Base-by-base conservation (phyloP, 2,113 vertebrate species). In the Alligator mississippiensis region DNA sequence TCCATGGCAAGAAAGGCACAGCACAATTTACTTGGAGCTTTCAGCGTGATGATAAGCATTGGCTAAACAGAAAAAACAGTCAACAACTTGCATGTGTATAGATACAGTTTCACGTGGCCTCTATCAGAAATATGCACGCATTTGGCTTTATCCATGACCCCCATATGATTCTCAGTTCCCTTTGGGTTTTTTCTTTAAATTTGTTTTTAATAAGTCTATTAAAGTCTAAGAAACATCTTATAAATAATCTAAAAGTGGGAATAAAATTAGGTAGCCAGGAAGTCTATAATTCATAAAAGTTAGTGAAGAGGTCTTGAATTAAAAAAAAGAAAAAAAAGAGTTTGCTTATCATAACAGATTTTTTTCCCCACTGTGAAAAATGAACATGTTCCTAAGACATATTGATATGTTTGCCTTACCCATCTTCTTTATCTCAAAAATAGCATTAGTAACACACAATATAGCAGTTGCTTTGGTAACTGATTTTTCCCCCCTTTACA, bases 401-500 rank as follows among this genome's bases (percentile, higher is more conserved):
- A 93, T 81, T 30, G 76, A 72, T 85, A 75, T 28, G 19, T 92
- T 76, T 85, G 87, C 80, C 75, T 94, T 87, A 87, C 87, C 82
- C 77, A 59, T 82, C 82, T 68, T 92, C 87, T 89, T 94, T 93
- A 90, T 77, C 90, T 95, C 96, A 96, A 94, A 96, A 97, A 96
- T 89, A 96, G 93, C 92, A 82, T 88, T 94, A 92, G 68, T 84
- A 92, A 77, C 77, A 96, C 82, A 96, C 72, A 95, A 84, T 94
- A 88, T 78, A 94, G 82, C 89, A 95, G 94, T 95, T 96, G 94
- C 94, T 96, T 94, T 94, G 96, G 96, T 80, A 96, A 97, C 96
- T 94, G 92, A 92, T 92, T 94, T 94, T 92, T 76, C 75, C 58
- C n/a, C 55, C 55, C 79, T 93, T 84, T 93, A 94, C 94, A 96